Conservation (phyloP, 2,113 vertebrate species). For the Psittacara wagleri region DNA sequence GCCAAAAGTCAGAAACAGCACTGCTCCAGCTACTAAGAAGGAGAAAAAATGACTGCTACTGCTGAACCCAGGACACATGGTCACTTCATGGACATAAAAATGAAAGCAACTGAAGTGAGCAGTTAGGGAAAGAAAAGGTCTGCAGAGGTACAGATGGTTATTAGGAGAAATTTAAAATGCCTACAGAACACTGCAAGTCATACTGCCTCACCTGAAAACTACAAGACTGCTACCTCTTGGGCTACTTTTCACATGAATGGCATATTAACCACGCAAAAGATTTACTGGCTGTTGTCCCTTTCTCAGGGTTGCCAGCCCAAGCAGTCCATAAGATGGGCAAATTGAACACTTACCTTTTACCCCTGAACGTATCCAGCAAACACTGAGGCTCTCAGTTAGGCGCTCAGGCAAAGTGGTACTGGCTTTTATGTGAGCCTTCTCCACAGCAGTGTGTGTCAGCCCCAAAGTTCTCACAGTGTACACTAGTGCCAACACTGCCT, state of each 20-base stretch:
- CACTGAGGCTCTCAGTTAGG: neutral
- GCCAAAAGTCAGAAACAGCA: no score
- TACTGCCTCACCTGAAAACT: neutral
- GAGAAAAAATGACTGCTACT: no score
- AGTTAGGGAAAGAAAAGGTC: neutral
- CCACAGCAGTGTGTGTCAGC: neutral
- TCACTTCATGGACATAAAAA: neutral
- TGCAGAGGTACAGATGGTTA: neutral
- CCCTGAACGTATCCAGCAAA: neutral
- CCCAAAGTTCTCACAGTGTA: neutral
- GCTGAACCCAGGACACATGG: no score
- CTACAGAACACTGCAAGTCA: neutral
- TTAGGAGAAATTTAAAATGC: neutral
- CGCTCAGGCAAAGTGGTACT: neutral
- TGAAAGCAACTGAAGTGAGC: neutral
- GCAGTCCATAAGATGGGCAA: neutral
- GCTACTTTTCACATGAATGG: neutral
- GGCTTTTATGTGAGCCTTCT: neutral
- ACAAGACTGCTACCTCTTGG: neutral
- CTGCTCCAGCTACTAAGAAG: no score
- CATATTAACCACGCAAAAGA: neutral
- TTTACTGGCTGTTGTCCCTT: neutral
- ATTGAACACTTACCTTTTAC: rapidly evolving
- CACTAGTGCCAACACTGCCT: neutral
- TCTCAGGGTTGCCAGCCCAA: neutral